A percentile compares a stretch with the other conserved stretches of the same genome.
phyloP scores from a whole-genome alignment of 2,113 vertebrate species.

The Cyanistes caeruleus region DNA sequence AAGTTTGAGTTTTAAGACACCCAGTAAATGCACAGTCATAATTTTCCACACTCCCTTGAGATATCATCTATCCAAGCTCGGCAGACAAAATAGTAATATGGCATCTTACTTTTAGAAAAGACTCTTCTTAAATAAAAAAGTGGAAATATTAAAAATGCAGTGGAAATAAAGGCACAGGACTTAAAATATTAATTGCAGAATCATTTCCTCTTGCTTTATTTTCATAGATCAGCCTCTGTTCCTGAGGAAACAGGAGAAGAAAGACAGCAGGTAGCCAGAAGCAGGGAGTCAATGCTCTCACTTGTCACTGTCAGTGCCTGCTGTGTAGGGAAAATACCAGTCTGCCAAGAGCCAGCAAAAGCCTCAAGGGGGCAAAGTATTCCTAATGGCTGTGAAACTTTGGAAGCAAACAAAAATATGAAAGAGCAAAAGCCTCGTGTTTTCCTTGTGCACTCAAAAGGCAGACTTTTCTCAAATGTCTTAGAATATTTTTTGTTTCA shows the following conservation, averaged over 20 bases:
- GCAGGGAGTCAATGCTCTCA: background rate
- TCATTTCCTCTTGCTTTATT: background rate
- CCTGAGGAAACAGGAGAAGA: conserved; percentile 25
- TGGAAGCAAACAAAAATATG: background rate
- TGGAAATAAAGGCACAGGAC: background rate
- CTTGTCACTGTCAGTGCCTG: conserved; percentile 48
- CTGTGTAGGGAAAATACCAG: conserved; percentile 2
- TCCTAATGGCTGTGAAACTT: conserved; percentile 13
- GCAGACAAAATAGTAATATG: background rate
- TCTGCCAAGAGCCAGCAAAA: conserved; percentile 27
- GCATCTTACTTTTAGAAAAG: background rate
- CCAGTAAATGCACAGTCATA: background rate
- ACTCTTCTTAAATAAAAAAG: background rate
- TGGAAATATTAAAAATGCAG: background rate
- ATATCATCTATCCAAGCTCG: background rate
- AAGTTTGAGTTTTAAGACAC: background rate
- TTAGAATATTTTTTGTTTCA: background rate
- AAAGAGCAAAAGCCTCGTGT: background rate
- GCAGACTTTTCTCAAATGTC: background rate
- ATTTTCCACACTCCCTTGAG: background rate
- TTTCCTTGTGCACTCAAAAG: background rate
- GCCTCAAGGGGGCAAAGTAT: conserved; percentile 25
- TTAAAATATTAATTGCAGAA: conserved; percentile 50
- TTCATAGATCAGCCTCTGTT: background rate
- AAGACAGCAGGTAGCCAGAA: conserved; percentile 51